These are phyloP conservation scores for Ceryle rudis DNA, from an alignment of 2,797 vertebrate genomes.

Conservation along the genomic window DNA sequence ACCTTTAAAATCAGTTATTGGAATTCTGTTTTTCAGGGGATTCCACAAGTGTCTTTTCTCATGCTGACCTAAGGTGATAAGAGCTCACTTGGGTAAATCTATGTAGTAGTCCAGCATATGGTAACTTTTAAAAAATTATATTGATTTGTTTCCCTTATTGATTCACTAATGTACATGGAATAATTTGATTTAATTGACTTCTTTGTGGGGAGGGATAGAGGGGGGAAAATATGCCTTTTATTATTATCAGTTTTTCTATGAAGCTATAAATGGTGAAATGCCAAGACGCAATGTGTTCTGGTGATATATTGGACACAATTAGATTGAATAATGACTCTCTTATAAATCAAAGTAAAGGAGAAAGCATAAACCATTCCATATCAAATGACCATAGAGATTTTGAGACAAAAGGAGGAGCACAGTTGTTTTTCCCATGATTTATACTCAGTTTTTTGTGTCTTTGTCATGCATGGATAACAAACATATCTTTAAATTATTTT, in stretches of 20 bases:
- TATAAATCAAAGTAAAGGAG: conserved; percentile 74
- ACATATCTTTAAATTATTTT: conserved; percentile 41
- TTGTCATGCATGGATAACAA: conserved; percentile 19
- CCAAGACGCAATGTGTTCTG: conserved; percentile 36
- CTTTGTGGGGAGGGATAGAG: background rate
- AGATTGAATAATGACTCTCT: conserved; percentile 73
- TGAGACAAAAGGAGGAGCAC: conserved; percentile 36
- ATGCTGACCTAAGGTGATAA: background rate
- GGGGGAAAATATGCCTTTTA: conserved; percentile 53
- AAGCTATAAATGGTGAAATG: conserved; percentile 68
- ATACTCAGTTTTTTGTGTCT: background rate
- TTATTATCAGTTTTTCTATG: conserved; percentile 77
- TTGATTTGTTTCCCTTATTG: conserved; percentile 71
- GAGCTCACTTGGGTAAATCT: background rate
- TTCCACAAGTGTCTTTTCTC: background rate
- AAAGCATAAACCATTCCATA: conserved; percentile 62
- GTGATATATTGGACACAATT: conserved; percentile 72
- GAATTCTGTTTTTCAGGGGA: background rate
- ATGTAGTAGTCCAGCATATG: background rate
- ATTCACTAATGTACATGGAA: conserved; percentile 43
- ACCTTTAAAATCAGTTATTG: background rate
- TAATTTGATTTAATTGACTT: conserved; percentile 68
- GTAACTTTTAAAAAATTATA: conserved; percentile 64
- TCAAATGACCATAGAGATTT: conserved; percentile 42
- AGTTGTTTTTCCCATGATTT: background rate